phyloP scores from a whole-genome alignment of 2,888 invertebrate species.

The Sarcophaga variegata region DNA sequence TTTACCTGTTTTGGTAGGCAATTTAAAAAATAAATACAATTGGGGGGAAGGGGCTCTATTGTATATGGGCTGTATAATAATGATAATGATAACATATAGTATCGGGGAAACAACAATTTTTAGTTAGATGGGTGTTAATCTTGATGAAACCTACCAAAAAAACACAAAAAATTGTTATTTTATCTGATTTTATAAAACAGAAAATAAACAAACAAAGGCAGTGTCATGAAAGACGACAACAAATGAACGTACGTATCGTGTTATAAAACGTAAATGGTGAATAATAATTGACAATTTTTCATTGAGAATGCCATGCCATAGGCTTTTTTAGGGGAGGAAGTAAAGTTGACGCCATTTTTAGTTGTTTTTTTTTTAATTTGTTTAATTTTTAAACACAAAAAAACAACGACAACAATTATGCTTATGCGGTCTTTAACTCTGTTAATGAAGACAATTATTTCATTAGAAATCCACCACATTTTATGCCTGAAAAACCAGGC shows the following conservation, averaged over 20 bases:
- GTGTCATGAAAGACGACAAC: background rate
- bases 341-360: conserved; percentile 1
- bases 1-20: background rate
- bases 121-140: conserved; percentile 65
- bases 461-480: background rate
- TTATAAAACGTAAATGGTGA: conserved; percentile 38
- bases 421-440: conserved; percentile 80
- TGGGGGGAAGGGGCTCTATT: background rate
- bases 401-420: conserved; percentile 52
- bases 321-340: background rate
- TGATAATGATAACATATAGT: conserved; percentile 29
- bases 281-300: conserved; percentile 58
- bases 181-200: conserved; percentile 56
- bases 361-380: too few relatives aligned
- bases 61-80: conserved; percentile 14
- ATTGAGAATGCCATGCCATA: background rate
- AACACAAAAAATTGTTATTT: conserved; percentile 4
- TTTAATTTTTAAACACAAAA: conserved; percentile 39
- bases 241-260: conserved; percentile 24
- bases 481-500: background rate
- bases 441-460: conserved; percentile 77
- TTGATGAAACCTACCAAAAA: conserved; percentile 70
- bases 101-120: conserved; percentile 30
- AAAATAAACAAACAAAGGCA: background rate
- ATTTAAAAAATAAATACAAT: conserved; percentile 13